Conservation (phyloP, 2,113 vertebrate genomes). For the Ctenodactylus gundi region DNA sequence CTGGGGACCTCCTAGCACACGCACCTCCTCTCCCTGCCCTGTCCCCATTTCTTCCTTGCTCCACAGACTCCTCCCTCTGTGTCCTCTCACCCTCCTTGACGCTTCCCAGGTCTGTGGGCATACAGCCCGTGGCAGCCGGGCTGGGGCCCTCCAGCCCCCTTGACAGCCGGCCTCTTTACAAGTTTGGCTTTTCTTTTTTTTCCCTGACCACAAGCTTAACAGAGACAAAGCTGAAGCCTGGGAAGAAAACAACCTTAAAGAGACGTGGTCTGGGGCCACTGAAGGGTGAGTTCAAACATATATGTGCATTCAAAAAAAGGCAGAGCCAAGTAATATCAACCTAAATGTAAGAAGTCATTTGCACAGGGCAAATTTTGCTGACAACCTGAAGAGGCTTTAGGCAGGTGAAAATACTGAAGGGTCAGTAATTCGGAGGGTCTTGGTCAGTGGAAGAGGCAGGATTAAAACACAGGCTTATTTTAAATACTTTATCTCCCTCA, state of each 20-base stretch:
- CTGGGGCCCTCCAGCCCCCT: background rate
- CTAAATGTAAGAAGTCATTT: background rate
- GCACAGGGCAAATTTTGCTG: background rate
- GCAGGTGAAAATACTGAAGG: background rate
- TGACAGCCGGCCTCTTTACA: background rate
- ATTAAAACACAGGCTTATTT: background rate
- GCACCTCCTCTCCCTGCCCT: background rate
- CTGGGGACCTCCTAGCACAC: background rate
- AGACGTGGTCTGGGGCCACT: background rate
- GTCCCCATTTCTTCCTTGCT: background rate
- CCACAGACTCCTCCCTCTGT: background rate
- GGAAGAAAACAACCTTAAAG: background rate
- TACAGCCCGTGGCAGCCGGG: background rate
- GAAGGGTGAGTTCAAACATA: background rate
- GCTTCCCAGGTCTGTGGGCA: background rate
- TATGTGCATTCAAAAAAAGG: background rate
- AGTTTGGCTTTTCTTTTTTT: background rate
- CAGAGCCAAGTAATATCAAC: background rate
- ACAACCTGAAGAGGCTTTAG: background rate
- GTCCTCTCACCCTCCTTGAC: background rate
- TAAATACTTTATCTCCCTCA: background rate
- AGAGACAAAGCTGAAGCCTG: background rate
- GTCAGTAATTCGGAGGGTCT: background rate
- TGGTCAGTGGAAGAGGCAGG: background rate
- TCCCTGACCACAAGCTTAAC: background rate